Evolutionary conservation across 2,888 invertebrate genomes (phyloP).

Genomic region (Sturmia bella): DNA sequence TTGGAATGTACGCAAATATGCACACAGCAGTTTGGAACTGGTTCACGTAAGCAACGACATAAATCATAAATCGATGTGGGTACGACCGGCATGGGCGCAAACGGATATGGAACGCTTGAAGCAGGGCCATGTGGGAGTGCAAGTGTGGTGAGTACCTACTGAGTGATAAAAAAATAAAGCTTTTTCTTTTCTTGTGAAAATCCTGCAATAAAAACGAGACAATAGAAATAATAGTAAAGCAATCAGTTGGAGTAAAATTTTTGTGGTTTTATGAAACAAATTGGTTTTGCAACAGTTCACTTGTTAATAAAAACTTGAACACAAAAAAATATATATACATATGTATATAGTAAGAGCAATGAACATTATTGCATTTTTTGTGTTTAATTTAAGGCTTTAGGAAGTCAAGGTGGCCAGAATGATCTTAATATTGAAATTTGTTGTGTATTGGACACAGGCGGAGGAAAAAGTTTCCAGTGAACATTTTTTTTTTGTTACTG

Average conservation of each 20-base stretch:
- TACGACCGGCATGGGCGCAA: constrained; percentile 93
- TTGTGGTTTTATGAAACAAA: constrained; percentile 8
- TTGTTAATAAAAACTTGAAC: constrained; percentile 6
- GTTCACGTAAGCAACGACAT: constrained; percentile 80
- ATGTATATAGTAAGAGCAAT: too few species aligned
- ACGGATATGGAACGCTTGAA: constrained; percentile 94
- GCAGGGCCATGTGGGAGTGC: constrained; percentile 93
- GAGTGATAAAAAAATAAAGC: neutral
- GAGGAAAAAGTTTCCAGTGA: too few species aligned
- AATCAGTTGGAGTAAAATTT: neutral
- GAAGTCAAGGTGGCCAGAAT: too few species aligned
- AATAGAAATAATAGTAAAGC: too few species aligned
- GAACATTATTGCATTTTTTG: too few species aligned
- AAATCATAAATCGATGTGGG: constrained; percentile 88
- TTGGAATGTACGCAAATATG: constrained; percentile 94
- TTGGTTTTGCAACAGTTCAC: constrained; percentile 1
- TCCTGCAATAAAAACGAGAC: too few species aligned
- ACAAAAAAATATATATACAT: too few species aligned
- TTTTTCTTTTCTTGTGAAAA: too few species aligned
- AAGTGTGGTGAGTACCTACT: constrained; percentile 86
- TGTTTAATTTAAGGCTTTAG: too few species aligned
- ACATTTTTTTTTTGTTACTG: too few species aligned
- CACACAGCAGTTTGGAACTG: constrained; percentile 88
- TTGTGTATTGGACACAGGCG: too few species aligned
- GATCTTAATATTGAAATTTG: too few species aligned